Percentiles rank a stretch among this genome's conserved stretches.
phyloP scores from a whole-genome alignment of 2,797 vertebrate species.

The Poecilia wingei region DNA sequence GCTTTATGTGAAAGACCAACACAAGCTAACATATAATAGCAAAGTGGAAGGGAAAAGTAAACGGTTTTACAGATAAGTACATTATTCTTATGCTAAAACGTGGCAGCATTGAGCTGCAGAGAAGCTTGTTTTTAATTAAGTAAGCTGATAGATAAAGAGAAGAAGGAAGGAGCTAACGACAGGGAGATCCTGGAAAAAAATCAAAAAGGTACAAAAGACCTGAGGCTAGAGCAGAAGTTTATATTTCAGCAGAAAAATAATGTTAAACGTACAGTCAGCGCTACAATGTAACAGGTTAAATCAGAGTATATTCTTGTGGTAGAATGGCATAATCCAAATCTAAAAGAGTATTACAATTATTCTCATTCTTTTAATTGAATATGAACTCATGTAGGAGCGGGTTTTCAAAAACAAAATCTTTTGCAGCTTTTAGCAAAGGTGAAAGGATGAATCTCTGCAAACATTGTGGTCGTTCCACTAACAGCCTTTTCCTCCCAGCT shows the following conservation, averaged over 20 bases:
- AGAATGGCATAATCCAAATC: not conserved
- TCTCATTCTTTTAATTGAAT: not conserved
- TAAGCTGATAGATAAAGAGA: not conserved
- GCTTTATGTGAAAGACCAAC: not conserved
- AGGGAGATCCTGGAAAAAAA: not conserved
- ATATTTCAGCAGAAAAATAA: not conserved
- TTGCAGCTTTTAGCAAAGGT: not conserved
- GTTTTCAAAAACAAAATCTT: not conserved
- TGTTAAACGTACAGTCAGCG: not conserved
- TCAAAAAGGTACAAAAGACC: not conserved
- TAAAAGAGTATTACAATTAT: not conserved
- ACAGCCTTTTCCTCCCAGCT: not conserved
- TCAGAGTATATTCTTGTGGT: not conserved
- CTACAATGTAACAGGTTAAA: not conserved
- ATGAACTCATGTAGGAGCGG: not conserved
- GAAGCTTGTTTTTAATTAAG: not conserved
- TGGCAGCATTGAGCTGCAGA: not conserved
- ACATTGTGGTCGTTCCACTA: not conserved
- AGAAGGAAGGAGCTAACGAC: not conserved
- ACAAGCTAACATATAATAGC: not conserved
- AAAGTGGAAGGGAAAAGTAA: not conserved
- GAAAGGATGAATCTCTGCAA: not conserved
- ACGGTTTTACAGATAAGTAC: not conserved
- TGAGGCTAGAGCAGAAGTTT: not conserved
- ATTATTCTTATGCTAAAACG: not conserved